A percentile compares a stretch with the other conserved stretches of the same genome.
phyloP scores from a whole-genome alignment of 2,797 vertebrate species.

The Catamblyrhynchus diadema region DNA sequence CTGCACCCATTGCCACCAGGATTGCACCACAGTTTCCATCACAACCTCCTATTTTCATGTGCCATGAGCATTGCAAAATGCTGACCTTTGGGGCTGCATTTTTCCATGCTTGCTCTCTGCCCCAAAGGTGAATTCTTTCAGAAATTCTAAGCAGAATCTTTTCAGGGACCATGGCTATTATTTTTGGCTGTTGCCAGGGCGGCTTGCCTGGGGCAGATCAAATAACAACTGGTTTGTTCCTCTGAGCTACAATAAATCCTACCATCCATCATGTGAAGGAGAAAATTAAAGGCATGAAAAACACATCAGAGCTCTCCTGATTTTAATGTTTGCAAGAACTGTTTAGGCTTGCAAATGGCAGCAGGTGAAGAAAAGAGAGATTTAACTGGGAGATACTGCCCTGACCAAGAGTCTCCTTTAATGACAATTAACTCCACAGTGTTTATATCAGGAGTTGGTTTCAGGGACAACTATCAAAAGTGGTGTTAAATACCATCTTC shows the following conservation, averaged over 20 bases:
- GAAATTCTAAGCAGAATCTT: slow-evolving; percentile 45
- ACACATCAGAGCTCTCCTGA: not conserved
- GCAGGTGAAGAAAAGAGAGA: not conserved
- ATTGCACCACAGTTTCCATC: slow-evolving; percentile 48
- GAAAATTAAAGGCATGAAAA: slow-evolving; percentile 25
- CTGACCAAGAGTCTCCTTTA: not conserved
- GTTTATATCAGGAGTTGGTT: not conserved
- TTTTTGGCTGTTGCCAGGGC: not conserved
- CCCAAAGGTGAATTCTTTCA: slow-evolving; percentile 59
- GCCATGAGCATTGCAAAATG: slow-evolving; percentile 41
- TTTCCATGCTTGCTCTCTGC: slow-evolving; percentile 38
- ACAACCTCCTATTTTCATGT: slow-evolving; percentile 16
- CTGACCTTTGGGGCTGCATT: slow-evolving; percentile 59
- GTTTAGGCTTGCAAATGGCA: slow-evolving; percentile 15
- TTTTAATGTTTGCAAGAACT: not conserved
- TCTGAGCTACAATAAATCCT: slow-evolving; percentile 42
- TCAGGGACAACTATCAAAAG: not conserved
- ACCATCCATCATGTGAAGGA: slow-evolving; percentile 11
- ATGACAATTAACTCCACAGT: not conserved
- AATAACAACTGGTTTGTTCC: slow-evolving; percentile 23
- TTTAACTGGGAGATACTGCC: not conserved
- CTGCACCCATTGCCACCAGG: not conserved
- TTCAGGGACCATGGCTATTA: slow-evolving; percentile 31
- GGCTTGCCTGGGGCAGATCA: not conserved
- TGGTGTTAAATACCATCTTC: not conserved